Evolutionary conservation across 2,888 invertebrate genomes (phyloP).

Genomic region (Iphiclides podalirius): DNA sequence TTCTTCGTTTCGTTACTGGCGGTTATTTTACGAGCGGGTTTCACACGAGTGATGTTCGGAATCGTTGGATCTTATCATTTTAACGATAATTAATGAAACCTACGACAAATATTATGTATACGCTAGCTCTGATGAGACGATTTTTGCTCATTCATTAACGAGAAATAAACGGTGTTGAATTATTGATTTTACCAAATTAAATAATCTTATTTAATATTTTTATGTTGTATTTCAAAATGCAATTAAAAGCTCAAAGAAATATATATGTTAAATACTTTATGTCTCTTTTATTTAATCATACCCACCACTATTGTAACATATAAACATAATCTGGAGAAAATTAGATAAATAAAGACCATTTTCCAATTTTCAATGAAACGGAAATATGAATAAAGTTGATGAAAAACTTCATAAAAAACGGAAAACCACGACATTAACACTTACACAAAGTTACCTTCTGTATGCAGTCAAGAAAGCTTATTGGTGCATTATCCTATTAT

Average conservation of each 20-base stretch:
- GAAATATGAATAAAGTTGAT: no score
- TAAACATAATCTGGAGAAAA: no score
- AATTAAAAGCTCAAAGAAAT: slow-evolving; percentile 93
- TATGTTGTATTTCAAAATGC: slow-evolving; percentile 92
- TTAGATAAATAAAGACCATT: background rate
- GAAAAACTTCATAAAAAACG: no score
- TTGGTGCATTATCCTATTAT: no score
- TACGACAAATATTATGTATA: slow-evolving; percentile 88
- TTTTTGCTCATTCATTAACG: slow-evolving; percentile 82
- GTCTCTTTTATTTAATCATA: slow-evolving; percentile 61
- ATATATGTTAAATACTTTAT: slow-evolving; percentile 88
- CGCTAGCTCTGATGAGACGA: slow-evolving; percentile 84
- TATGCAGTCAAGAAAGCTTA: no score
- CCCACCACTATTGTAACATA: slow-evolving; percentile 13
- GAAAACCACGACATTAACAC: no score
- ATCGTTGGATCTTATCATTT: slow-evolving; percentile 81
- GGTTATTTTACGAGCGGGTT: slow-evolving; percentile 28
- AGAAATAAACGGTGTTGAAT: slow-evolving; percentile 73
- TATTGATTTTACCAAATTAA: slow-evolving; percentile 88
- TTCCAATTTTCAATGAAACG: no score
- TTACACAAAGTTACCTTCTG: no score
- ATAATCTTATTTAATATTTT: slow-evolving; percentile 90
- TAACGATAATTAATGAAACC: slow-evolving; percentile 76
- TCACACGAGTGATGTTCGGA: slow-evolving; percentile 36
- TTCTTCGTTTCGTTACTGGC: background rate